These are phyloP conservation scores for Noctua pronuba DNA, from an alignment of 2,888 invertebrate species.

Conservation along the genomic window DNA sequence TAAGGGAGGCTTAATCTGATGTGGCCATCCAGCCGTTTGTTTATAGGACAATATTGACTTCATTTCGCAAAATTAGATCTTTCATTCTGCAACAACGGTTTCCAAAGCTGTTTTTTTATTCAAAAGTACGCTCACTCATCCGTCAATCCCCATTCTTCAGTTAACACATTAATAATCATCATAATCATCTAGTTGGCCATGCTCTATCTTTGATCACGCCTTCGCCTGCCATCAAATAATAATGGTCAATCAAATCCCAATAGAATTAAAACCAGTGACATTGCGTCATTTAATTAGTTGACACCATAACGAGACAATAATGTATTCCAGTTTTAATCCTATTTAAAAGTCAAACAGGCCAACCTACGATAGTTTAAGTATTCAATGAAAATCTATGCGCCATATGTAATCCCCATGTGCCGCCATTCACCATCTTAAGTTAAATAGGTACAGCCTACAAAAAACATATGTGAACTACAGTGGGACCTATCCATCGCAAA, in stretches of 20 bases:
- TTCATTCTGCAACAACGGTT: neutral
- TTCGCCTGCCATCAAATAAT: slow-evolving; percentile 5
- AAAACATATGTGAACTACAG: neutral
- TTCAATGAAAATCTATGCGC: slow-evolving; percentile 57
- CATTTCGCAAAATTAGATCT: neutral
- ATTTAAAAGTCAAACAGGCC: slow-evolving; percentile 61
- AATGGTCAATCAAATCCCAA: slow-evolving; percentile 32
- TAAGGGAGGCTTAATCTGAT: neutral
- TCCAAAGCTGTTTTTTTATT: neutral
- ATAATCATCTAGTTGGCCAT: neutral
- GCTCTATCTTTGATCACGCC: slow-evolving; percentile 30
- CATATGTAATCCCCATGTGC: slow-evolving; percentile 42
- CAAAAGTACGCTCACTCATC: neutral
- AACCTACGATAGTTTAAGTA: slow-evolving; percentile 57
- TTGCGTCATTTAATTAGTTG: slow-evolving; percentile 52
- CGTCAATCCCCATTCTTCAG: neutral
- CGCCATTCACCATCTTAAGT: slow-evolving; percentile 53
- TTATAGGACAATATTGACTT: neutral
- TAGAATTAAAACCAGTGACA: slow-evolving; percentile 17
- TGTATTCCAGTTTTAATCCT: slow-evolving; percentile 60
- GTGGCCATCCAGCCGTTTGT: neutral
- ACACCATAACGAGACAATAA: slow-evolving; percentile 49
- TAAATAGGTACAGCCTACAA: slow-evolving; percentile 48
- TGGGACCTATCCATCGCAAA: neutral
- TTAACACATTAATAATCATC: neutral